phyloP scores from a whole-genome alignment of 2,113 vertebrate genomes.

The Eclectus roratus region DNA sequence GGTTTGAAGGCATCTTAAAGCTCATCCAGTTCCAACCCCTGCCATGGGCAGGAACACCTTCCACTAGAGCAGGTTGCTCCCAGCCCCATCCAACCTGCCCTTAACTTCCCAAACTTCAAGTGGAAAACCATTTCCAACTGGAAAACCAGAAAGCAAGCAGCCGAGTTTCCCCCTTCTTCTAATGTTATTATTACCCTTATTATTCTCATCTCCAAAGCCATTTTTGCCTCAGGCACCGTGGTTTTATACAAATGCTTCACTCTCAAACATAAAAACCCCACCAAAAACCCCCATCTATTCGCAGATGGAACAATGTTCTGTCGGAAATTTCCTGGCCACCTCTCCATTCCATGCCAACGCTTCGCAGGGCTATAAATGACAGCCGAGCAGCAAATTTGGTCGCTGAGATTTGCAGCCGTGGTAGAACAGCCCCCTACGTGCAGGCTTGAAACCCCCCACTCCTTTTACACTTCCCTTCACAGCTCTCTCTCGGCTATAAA shows the following conservation, averaged over 20 bases:
- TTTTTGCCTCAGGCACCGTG: neutral
- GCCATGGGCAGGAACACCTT: neutral
- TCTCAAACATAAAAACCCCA: neutral
- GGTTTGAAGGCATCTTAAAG: neutral
- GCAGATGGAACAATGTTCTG: slow-evolving; percentile 14
- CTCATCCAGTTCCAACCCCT: neutral
- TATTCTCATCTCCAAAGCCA: neutral
- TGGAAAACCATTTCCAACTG: neutral
- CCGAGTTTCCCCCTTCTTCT: neutral
- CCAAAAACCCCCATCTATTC: neutral
- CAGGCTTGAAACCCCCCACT: neutral
- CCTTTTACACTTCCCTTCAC: neutral
- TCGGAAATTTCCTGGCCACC: slow-evolving; percentile 36
- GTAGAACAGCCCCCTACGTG: neutral
- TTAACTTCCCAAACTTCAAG: neutral
- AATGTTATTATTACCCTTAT: neutral
- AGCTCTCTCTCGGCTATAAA: slow-evolving; percentile 19
- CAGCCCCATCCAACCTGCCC: neutral
- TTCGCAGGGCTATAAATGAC: slow-evolving; percentile 19
- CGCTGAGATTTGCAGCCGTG: neutral
- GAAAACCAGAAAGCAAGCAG: neutral
- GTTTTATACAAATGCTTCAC: neutral
- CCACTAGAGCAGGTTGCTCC: neutral
- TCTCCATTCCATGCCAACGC: slow-evolving; percentile 23
- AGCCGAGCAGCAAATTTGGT: neutral